Evolutionary conservation across 2,888 invertebrate genomes (phyloP).

Genomic region (Girardia tigrina): DNA sequence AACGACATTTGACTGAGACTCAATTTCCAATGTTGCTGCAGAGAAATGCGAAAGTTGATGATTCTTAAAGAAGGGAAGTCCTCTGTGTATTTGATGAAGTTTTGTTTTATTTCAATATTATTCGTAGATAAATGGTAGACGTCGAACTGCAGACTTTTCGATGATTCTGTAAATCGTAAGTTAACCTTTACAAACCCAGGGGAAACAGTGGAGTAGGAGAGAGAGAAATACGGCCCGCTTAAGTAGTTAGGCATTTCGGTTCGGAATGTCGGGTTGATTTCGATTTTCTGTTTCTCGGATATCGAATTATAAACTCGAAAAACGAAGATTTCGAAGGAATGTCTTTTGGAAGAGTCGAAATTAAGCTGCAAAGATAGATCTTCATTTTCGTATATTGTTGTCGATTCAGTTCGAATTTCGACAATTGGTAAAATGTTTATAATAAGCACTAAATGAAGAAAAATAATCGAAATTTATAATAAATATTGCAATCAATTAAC

Average conservation of each 20-base stretch:
- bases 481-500: too few relatives aligned
- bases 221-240: slow-evolving; percentile 12
- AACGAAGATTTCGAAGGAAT: background rate
- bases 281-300: background rate
- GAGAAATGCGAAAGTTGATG: background rate
- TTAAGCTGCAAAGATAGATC: background rate
- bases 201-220: background rate
- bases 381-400: background rate
- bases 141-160: background rate
- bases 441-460: too few relatives aligned
- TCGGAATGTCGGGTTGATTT: background rate
- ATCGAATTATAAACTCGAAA: background rate
- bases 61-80: background rate
- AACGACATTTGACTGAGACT: background rate
- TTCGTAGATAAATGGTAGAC: background rate
- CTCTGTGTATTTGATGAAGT: background rate
- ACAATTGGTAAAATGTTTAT: too few relatives aligned
- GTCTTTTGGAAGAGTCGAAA: background rate
- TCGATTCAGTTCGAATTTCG: too few relatives aligned
- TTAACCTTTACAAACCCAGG: background rate
- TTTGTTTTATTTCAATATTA: background rate
- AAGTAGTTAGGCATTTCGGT: background rate
- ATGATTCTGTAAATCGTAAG: background rate
- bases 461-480: too few relatives aligned
- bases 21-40: background rate